A percentile compares a stretch with the other conserved stretches of the same genome.
These are phyloP conservation scores for Oxyteleia sp. DNA, from an alignment of 2,888 invertebrate genomes.

Conservation along the genomic window DNA sequence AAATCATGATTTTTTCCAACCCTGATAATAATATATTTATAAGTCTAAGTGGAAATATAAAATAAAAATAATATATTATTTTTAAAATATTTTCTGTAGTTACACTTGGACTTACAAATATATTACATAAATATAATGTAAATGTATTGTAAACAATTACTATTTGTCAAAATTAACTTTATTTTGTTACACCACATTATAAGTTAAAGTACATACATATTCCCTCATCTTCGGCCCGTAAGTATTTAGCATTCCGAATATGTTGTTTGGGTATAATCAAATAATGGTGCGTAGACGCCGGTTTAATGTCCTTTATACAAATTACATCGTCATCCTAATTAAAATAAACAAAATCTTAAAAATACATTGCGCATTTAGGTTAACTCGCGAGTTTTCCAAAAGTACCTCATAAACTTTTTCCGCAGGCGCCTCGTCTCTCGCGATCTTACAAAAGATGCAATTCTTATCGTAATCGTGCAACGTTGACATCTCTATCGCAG, in stretches of 20 bases:
- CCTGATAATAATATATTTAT: too few relatives aligned
- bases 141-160: too few relatives aligned
- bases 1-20: too few relatives aligned
- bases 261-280: conserved; percentile 93
- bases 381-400: conserved; percentile 2
- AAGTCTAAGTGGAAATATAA: too few relatives aligned
- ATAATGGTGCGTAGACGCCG: conserved; percentile 93
- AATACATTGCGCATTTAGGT: conserved; percentile 27
- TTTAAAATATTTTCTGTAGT: too few relatives aligned
- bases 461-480: conserved; percentile 75
- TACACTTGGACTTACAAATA: too few relatives aligned
- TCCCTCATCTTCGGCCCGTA: conserved; percentile 91
- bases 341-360: conserved; percentile 30
- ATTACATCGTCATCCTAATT: conserved; percentile 91
- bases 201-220: too few relatives aligned
- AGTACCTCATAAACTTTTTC: conserved; percentile 90
- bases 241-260: conserved; percentile 91
- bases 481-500: conserved; percentile 22
- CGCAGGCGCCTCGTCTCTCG: conserved; percentile 89
- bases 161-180: too few relatives aligned
- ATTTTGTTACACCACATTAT: too few relatives aligned
- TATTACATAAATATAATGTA: too few relatives aligned
- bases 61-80: too few relatives aligned
- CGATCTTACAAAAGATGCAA: conserved; percentile 93
- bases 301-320: conserved; percentile 94